Evolutionary conservation across 37 sponge, comb jelly and placozoan species (phyloP).

Genomic region (Sycon ciliatum): DNA sequence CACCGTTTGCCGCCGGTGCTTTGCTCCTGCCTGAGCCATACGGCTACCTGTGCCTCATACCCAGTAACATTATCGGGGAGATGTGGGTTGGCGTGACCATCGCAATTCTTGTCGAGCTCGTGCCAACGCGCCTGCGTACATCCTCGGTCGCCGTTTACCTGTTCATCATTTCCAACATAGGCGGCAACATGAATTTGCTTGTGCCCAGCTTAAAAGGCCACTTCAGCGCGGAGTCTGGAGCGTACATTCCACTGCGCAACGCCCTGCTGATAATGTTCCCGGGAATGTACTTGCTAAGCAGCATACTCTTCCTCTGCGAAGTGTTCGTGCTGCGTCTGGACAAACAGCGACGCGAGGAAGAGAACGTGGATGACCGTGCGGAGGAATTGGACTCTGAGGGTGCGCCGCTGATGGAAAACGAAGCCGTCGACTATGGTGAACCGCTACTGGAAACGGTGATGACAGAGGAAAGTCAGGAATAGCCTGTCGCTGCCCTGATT

Average conservation of each 20-base stretch:
- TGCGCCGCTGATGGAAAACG: too few species aligned
- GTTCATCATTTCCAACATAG: conserved; percentile 60
- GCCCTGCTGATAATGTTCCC: conserved; percentile 52
- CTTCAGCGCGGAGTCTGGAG: neutral
- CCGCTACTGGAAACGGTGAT: too few species aligned
- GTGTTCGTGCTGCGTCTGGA: neutral
- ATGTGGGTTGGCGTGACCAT: conserved; percentile 77
- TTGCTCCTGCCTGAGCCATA: conserved; percentile 55
- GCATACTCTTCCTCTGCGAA: conserved; percentile 26
- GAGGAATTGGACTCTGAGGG: too few species aligned
- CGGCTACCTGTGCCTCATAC: conserved; percentile 59
- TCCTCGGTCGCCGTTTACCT: conserved; percentile 52
- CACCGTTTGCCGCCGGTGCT: conserved; percentile 58
- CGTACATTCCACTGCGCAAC: conserved; percentile 15
- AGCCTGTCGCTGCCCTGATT: too few species aligned
- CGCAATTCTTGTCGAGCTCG: conserved; percentile 56
- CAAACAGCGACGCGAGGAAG: neutral
- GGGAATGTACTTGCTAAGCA: conserved; percentile 44
- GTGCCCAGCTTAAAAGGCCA: conserved; percentile 21
- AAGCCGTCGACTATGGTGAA: too few species aligned
- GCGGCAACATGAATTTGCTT: conserved; percentile 38
- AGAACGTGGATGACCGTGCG: too few species aligned
- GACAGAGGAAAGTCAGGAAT: too few species aligned
- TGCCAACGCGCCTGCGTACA: conserved; percentile 35
- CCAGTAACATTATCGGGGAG: conserved; percentile 60